A percentile compares a stretch with the other conserved stretches of the same genome.
phyloP scores from a whole-genome alignment of 1,140 invertebrate species.

The Cardiocondyla obscurior region DNA sequence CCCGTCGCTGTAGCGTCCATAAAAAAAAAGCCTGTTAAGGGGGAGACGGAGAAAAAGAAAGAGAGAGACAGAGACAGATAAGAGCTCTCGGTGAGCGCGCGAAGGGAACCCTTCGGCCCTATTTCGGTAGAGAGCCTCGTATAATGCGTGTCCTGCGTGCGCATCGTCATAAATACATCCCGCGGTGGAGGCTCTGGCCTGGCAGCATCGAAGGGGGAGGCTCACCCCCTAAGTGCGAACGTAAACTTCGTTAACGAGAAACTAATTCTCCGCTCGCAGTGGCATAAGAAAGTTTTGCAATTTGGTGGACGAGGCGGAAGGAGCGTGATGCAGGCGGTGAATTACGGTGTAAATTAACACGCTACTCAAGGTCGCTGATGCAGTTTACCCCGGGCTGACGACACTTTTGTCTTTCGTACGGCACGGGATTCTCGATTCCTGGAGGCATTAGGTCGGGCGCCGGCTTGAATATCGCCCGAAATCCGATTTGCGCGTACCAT shows the following conservation, averaged over 20 bases:
- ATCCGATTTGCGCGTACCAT: slow-evolving; percentile 16
- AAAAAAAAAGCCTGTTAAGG: slow-evolving; percentile 36
- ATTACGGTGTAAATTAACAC: slow-evolving; percentile 71
- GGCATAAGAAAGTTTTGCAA: slow-evolving; percentile 71
- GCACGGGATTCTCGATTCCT: slow-evolving; percentile 44
- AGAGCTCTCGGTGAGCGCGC: background rate
- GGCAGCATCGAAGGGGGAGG: background rate
- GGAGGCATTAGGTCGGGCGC: slow-evolving; percentile 1
- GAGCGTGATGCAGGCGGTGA: slow-evolving; percentile 38
- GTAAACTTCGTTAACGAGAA: slow-evolving; percentile 82
- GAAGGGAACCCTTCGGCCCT: slow-evolving; percentile 38
- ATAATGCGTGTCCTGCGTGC: slow-evolving; percentile 74
- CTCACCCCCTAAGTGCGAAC: slow-evolving; percentile 67
- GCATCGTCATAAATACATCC: slow-evolving; percentile 75
- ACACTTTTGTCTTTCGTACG: slow-evolving; percentile 43
- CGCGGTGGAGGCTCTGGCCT: slow-evolving; percentile 42
- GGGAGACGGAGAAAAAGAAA: background rate
- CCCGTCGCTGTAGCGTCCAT: slow-evolving; percentile 48
- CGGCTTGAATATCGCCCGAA: slow-evolving; percentile 36
- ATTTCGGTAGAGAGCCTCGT: slow-evolving; percentile 43
- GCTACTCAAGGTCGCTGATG: slow-evolving; percentile 67
- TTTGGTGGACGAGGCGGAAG: slow-evolving; percentile 50
- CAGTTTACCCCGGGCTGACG: slow-evolving; percentile 44
- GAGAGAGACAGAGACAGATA: background rate
- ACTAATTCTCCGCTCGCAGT: slow-evolving; percentile 77